Base-by-base conservation (phyloP, 2,797 vertebrate species). In the Avahi laniger region DNA sequence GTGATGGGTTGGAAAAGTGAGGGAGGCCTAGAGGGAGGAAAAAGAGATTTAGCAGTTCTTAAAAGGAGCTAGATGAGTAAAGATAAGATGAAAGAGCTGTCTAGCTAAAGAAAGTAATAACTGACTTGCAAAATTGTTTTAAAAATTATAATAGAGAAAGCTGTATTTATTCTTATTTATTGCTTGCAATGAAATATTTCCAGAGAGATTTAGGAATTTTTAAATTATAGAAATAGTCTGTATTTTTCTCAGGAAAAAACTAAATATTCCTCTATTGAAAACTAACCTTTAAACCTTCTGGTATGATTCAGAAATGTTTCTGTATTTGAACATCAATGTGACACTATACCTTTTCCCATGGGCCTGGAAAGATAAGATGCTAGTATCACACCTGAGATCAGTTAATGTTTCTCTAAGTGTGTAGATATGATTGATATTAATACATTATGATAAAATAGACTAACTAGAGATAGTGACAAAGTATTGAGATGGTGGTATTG, bases 251-350 rank as follows among this genome's bases (percentile, higher is more conserved):
- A 89, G 70, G 57, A 84, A 94, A 78, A 43, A 54, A 88, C 67
- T 89, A 97, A 95, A 61, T 87, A 70, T 72, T 87, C 7, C 85
- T 87, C 13, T 94, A 7, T 93, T 97, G 82, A 75, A 75, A 33
- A 92, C n/a, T 88, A 95, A 70, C 41, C 57, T 52, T 93, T 96
- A 50, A 6, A 48, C 86, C 80, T 97, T 93, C 1, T 82, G 41
- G 73, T 89, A 91, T 0, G 2, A 65, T 95, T 94, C 89, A 90
- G 89, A 98, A 97, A 93, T 88, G 70, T 83, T 70, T 95, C 76
- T 95, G 48, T 70, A 43, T 85, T 95, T 96, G 84, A 97, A 92
- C 35, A 96, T 96, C 70, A 95, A 83, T 95, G 88, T 92, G 85
- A 95, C 61, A 90, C 72, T 94, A 82, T 12, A 86, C 1, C 28